Evolutionary conservation across 92 coral and sea anemone species (phyloP), one percentile per base, ranked within the genome.

Genomic region (Epizoanthus illoricatus): DNA sequence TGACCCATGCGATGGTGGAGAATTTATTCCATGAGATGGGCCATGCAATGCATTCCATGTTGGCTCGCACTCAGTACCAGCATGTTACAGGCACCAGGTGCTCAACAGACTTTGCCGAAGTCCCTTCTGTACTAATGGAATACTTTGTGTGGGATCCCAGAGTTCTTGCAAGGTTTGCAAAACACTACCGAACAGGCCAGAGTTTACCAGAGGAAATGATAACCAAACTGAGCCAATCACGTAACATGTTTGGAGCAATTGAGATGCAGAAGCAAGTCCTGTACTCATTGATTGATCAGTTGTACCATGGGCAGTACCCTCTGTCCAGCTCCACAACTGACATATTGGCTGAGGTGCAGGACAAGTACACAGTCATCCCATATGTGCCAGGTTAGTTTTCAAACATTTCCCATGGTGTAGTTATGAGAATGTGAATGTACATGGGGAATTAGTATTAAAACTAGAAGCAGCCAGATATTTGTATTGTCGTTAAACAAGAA

Each of bases 11-110:
- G 76, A 96, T 96, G 98, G 93, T 96, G 17, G 98, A 96, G 76
- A 96, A 96, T 71, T 87, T 96, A 5, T 96, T 93, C 80, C 99
- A 96, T 49, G 99, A 96, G 87, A 96, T 96, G 99, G 99, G 99
- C 8, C 99, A 96, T 88, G 99, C 99, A 0, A 91, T 96, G 98
- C 99, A 96, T 81, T 96, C 99, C n/a, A 96, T 96, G 99, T 90
- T 96, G 42, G 99, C 94, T 15, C 91, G 99, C 69, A 96, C 99
- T 12, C 92, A 85, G 71, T 93, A 89, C 85, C 99, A 96, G 28
- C 99, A 96, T 69, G 94, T 96, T 4, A 96, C 99, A 24, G 99
- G 99, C 6, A 96, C 99, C 1, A 85, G 99, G 40, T 93, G 97
- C 63, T 87, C 98, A 9, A 96, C 99, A 81, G 99, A 96, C 70